A percentile compares a stretch with the other conserved stretches of the same genome.
Evolutionary conservation across 2,113 vertebrate species (phyloP).

Genomic region (Felis chaus): DNA sequence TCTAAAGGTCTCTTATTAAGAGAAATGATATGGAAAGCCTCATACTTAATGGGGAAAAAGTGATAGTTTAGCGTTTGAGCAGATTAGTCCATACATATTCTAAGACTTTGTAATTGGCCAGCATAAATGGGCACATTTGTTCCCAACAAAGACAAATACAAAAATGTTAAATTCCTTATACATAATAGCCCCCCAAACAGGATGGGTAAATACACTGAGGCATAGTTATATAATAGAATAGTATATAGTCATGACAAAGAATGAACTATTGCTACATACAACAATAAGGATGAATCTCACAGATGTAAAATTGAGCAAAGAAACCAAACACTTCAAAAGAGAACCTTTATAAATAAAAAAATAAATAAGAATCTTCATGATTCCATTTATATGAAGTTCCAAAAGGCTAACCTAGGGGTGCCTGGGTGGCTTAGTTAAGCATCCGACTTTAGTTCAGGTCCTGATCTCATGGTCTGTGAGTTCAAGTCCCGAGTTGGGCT

Average conservation of each 20-base stretch:
- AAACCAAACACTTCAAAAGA: not conserved
- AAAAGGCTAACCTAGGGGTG: not conserved
- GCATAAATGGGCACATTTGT: not conserved
- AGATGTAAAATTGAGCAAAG: not conserved
- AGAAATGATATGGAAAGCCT: not conserved
- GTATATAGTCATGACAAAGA: not conserved
- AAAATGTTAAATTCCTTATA: constrained; percentile 3
- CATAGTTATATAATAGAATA: not conserved
- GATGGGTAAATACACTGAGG: not conserved
- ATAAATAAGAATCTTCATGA: not conserved
- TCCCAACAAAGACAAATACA: not conserved
- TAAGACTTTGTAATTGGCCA: not conserved
- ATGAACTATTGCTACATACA: not conserved
- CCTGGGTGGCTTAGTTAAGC: no score
- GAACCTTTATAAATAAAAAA: not conserved
- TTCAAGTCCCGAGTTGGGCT: no score
- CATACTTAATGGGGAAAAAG: not conserved
- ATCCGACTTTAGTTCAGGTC: no score
- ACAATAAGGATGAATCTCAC: not conserved
- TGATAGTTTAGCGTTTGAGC: not conserved
- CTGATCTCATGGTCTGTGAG: no score
- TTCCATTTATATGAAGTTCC: not conserved
- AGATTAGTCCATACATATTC: not conserved
- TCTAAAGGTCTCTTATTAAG: not conserved
- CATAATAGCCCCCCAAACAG: not conserved